Base-by-base conservation (phyloP, 2,888 invertebrate genomes). In the Hyles lineata region DNA sequence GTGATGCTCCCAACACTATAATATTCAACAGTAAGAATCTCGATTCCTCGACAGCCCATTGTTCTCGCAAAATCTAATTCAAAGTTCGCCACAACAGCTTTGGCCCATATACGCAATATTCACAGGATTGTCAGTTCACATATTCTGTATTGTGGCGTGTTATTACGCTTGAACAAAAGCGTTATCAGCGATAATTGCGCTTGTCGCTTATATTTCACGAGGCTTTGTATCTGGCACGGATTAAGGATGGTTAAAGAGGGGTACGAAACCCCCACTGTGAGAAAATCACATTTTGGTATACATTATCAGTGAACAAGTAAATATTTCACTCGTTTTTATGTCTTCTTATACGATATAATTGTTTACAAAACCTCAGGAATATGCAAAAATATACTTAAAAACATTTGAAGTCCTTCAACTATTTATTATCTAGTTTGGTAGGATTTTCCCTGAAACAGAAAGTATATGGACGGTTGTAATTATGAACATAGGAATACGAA, bases 181-280 rank as follows among this genome's bases (percentile, higher is more conserved):
- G 72, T 72, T 63, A 72, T 72, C 72, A 55, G 19, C 58, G 55
- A 35, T 63, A 72, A 72, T 72, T 72, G 35, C 43, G 58, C 55
- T 67, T 32, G 55, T 23, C 23, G 43, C 17, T 50, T 67, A 43
- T 67, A 67, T 67, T 43, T 23, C 50, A 50, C 23, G 43, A 43
- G 67, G 50, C 17, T 50, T 63, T 67, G 23, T 17, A 8, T 6
- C 23, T 23, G 67, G 17, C 2, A 0, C 67, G 67, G 23, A 67
- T 1, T 67, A 1, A 19, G 67, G 32, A 19, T 17, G 32, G 32
- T 62, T 19, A 8, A 17, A 23, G 21, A 17, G 67, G 63, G 17
- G 0, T 7, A n/a, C 7, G 50, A 15, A 23, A 5, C 50, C 23
- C 67, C 11, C 15, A 2, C 9, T 59, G 60, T 25, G 1, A 5